Percentiles rank a stretch among this genome's conserved stretches.
Evolutionary conservation across 30 jellyfish, hydroid and myxozoan species (phyloP).

Genomic region (Aurelia aurita): DNA sequence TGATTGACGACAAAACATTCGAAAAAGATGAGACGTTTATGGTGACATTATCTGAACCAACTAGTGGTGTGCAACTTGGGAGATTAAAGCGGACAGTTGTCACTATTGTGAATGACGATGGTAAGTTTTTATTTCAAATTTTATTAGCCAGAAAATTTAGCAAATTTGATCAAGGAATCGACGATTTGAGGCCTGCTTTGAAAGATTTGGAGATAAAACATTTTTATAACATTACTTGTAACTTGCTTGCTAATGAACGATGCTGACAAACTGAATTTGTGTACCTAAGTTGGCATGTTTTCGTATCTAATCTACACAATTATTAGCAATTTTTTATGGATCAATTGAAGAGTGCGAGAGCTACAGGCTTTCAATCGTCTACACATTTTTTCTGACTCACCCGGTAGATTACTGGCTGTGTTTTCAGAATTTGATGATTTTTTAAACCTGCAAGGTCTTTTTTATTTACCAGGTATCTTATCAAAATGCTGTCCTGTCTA

Average conservation of each 20-base stretch:
- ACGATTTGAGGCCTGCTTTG: no score
- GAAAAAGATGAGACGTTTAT: constrained; percentile 97
- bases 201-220: no score
- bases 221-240: no score
- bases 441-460: no score
- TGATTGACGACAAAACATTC: constrained; percentile 91
- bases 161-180: background rate
- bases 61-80: constrained; percentile 89
- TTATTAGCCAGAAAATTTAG: background rate
- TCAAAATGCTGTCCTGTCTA: no score
- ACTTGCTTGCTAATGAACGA: background rate
- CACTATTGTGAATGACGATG: constrained; percentile 97
- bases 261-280: background rate
- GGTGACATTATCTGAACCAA: constrained; percentile 84
- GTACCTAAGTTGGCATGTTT: background rate
- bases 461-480: no score
- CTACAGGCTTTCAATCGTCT: background rate
- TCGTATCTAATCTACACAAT: no score
- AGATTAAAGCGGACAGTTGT: constrained; percentile 93
- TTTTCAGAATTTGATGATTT: no score
- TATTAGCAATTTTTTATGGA: no score
- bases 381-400: no score
- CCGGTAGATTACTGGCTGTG: no score
- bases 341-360: no score
- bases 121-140: constrained; percentile 33